Percentiles rank a stretch among this genome's conserved stretches.
phyloP scores from a whole-genome alignment of 2,888 invertebrate species.

The Phengaris alcon region DNA sequence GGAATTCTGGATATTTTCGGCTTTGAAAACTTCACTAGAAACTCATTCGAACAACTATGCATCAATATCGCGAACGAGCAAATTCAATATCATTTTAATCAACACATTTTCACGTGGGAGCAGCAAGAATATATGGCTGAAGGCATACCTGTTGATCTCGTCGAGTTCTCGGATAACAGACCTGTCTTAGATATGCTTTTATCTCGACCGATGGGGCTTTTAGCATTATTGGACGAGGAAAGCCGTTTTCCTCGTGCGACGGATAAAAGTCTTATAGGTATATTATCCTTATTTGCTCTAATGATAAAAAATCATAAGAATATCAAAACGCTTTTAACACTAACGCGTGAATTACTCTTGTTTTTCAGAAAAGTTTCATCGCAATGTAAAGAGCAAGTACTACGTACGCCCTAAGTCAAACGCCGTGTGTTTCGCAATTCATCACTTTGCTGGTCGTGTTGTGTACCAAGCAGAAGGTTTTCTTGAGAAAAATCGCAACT shows the following conservation, averaged over 20 bases:
- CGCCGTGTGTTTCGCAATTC: slow-evolving; percentile 85
- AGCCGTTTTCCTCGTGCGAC: slow-evolving; percentile 87
- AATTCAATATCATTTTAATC: slow-evolving; percentile 91
- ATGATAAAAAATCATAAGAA: background rate
- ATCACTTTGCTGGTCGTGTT: slow-evolving; percentile 89
- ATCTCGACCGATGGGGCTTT: slow-evolving; percentile 86
- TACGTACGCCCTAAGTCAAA: slow-evolving; percentile 87
- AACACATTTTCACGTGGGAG: slow-evolving; percentile 91
- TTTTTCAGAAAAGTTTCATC: slow-evolving; percentile 86
- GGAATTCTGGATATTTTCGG: slow-evolving; percentile 90
- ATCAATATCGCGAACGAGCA: slow-evolving; percentile 91
- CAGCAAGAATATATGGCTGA: slow-evolving; percentile 91
- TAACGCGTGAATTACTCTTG: slow-evolving; percentile 30
- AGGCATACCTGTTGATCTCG: slow-evolving; percentile 85
- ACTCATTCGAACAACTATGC: slow-evolving; percentile 90
- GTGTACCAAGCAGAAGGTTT: slow-evolving; percentile 88
- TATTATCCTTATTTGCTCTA: background rate
- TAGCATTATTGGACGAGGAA: slow-evolving; percentile 89
- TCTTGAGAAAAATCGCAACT: slow-evolving; percentile 89
- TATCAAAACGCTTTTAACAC: background rate
- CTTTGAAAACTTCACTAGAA: slow-evolving; percentile 87
- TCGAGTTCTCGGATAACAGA: slow-evolving; percentile 88
- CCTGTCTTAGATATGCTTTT: slow-evolving; percentile 89
- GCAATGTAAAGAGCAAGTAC: slow-evolving; percentile 85
- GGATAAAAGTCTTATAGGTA: slow-evolving; percentile 86